Evolutionary conservation across 2,797 vertebrate species (phyloP).

Genomic region (Karalla daura): DNA sequence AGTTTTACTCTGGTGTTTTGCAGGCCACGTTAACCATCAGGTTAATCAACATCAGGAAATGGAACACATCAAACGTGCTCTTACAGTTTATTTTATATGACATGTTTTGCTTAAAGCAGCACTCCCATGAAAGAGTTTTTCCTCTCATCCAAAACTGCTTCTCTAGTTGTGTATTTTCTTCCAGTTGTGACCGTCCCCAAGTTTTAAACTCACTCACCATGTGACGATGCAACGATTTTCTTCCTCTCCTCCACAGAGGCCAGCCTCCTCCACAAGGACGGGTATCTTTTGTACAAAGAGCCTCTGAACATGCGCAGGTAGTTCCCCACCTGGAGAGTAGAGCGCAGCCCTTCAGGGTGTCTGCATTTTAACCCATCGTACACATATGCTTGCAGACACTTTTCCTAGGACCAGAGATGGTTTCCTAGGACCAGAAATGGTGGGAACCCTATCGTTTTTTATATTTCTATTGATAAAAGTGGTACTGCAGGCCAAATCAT

Average conservation of each 20-base stretch:
- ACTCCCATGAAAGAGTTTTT: too few relatives aligned
- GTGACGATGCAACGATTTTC: conserved; percentile 98
- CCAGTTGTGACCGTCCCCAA: too few relatives aligned
- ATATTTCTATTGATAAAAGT: too few relatives aligned
- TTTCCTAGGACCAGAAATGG: too few relatives aligned
- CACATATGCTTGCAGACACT: too few relatives aligned
- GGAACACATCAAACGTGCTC: neutral
- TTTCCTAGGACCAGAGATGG: too few relatives aligned
- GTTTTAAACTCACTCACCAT: conserved; percentile 90
- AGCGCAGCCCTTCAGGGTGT: neutral
- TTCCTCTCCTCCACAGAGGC: conserved; percentile 98
- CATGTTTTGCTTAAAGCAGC: neutral
- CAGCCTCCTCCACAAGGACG: conserved; percentile 95
- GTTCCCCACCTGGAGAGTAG: conserved; percentile 91
- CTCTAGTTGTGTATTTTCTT: too few relatives aligned
- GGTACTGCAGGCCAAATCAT: too few relatives aligned
- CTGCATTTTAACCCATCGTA: too few relatives aligned
- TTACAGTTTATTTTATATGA: neutral
- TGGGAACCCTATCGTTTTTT: too few relatives aligned
- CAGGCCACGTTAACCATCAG: neutral
- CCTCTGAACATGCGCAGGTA: conserved; percentile 99
- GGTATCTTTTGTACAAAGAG: conserved; percentile 97
- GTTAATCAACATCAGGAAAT: neutral
- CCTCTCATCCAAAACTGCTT: too few relatives aligned
- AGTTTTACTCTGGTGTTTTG: neutral